Conservation (phyloP, 2,113 vertebrate species). For the Emberiza fucata region DNA sequence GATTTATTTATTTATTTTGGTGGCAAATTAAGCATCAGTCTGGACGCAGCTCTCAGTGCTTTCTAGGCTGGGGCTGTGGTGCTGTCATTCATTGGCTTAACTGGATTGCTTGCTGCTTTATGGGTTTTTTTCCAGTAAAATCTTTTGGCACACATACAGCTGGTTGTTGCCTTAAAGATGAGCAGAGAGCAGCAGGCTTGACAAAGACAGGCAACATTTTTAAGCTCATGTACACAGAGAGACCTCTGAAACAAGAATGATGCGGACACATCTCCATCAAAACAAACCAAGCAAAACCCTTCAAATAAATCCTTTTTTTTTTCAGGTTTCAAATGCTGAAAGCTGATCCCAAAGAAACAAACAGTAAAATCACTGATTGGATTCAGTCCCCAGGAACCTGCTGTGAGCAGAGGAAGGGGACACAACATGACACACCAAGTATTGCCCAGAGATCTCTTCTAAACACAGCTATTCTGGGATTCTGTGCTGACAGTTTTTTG, state of each 20-base stretch:
- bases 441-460: background rate
- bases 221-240: background rate
- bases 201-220: background rate
- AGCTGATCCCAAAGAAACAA: background rate
- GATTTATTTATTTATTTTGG: slow-evolving; percentile 40
- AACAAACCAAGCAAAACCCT: background rate
- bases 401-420: background rate
- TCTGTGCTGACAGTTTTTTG: background rate
- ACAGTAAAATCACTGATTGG: background rate
- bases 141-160: background rate
- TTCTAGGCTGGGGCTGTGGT: background rate
- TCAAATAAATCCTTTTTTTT: background rate
- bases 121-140: background rate
- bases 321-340: background rate
- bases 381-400: background rate
- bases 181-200: background rate
- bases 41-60: background rate
- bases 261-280: background rate
- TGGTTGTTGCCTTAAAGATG: background rate
- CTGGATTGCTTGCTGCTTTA: slow-evolving; percentile 43
- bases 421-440: background rate
- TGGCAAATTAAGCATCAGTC: slow-evolving; percentile 9
- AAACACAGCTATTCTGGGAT: background rate
- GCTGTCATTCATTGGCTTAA: slow-evolving; percentile 46
- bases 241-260: background rate